Conservation (phyloP, 2,888 invertebrate genomes). For the Diarsia dahlii region DNA sequence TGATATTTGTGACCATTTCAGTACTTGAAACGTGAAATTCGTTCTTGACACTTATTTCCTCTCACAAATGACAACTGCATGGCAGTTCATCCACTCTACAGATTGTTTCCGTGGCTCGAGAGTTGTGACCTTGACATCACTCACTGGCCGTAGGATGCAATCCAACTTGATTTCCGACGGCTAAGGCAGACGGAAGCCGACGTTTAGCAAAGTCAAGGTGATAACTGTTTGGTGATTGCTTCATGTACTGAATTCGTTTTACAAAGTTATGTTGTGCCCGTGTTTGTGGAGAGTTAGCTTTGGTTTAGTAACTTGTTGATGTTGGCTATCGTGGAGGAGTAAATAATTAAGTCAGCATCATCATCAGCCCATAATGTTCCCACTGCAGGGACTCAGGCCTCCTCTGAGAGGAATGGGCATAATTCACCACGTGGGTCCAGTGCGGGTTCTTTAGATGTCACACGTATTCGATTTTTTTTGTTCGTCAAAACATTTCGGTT, state of each 20-base stretch:
- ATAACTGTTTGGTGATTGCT: neutral
- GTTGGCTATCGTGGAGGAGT: too few species aligned
- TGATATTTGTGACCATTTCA: too few species aligned
- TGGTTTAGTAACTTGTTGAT: neutral
- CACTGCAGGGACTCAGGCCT: too few species aligned
- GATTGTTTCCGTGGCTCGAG: neutral
- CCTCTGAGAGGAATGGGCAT: too few species aligned
- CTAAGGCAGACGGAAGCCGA: neutral
- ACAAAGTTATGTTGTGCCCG: neutral
- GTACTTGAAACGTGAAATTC: too few species aligned
- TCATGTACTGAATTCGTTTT: neutral
- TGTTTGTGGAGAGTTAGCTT: neutral
- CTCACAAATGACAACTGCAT: neutral
- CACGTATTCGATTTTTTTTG: too few species aligned
- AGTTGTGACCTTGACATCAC: neutral
- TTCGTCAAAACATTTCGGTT: too few species aligned
- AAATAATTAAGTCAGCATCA: neutral
- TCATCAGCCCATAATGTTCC: too few species aligned
- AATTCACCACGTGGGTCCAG: too few species aligned
- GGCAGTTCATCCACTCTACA: neutral
- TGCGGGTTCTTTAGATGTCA: too few species aligned
- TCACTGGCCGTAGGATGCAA: neutral
- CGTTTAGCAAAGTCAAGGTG: neutral
- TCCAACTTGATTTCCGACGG: neutral
- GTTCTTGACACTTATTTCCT: neutral